Percentiles rank a stretch among this genome's conserved stretches.
Conservation (phyloP, 2,888 invertebrate genomes). For the Alentia gelatinosa region DNA sequence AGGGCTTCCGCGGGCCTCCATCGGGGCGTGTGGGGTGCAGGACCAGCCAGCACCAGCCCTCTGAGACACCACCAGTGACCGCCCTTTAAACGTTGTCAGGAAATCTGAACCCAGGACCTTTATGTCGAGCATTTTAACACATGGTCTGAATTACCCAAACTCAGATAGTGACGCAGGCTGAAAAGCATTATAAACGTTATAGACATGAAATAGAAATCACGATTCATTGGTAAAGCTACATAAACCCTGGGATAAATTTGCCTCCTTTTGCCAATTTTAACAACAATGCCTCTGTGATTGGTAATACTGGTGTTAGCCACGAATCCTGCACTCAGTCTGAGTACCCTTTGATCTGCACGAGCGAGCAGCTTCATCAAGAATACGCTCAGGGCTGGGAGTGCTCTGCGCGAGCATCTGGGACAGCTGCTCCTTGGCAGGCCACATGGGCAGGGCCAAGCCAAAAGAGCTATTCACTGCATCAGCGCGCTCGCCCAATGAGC, state of each 20-base stretch:
- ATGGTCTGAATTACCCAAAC: no score
- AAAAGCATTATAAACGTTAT: no score
- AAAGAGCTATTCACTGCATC: conserved; percentile 40
- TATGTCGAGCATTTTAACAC: no score
- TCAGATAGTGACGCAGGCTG: no score
- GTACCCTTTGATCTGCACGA: not conserved
- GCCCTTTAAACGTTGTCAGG: not conserved
- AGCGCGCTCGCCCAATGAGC: conserved; percentile 13
- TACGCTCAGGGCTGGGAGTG: conserved; percentile 11
- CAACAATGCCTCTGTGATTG: no score
- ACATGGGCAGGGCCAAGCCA: conserved; percentile 9
- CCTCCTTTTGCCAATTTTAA: no score
- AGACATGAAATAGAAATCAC: no score
- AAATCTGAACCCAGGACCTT: not conserved
- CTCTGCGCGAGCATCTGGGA: not conserved
- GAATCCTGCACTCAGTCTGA: not conserved
- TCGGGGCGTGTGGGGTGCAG: not conserved
- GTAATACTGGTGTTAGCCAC: no score
- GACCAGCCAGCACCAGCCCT: not conserved
- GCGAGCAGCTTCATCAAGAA: conserved; percentile 7
- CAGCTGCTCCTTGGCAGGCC: not conserved
- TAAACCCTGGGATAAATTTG: no score
- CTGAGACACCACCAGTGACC: not conserved
- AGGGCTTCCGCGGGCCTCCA: not conserved
- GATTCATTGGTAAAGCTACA: no score